phyloP scores from a whole-genome alignment of 1,140 invertebrate genomes.

The Riptortus pedestris region DNA sequence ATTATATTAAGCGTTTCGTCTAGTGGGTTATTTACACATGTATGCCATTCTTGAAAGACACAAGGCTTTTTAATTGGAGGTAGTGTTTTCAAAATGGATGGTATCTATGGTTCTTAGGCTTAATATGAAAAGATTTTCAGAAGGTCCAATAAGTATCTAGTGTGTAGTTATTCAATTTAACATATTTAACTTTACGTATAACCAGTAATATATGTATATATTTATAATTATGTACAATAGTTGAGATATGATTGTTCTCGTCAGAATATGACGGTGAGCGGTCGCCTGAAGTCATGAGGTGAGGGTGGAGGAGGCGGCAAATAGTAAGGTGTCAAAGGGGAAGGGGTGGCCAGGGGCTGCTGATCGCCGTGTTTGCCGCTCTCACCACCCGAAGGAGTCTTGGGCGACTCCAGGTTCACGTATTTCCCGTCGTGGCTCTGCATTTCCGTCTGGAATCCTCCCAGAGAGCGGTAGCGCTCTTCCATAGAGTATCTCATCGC shows the following conservation, averaged over 20 bases:
- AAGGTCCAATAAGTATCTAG: too few species aligned
- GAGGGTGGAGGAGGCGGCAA: conserved; percentile 41
- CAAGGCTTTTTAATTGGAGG: too few species aligned
- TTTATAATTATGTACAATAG: too few species aligned
- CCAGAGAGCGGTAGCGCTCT: conserved; percentile 58
- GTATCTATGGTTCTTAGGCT: too few species aligned
- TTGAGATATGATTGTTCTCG: conserved; percentile 35
- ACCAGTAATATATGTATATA: background rate
- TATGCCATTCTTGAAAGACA: too few species aligned
- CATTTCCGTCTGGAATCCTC: conserved; percentile 42
- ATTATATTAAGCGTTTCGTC: too few species aligned
- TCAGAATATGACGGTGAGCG: conserved; percentile 79
- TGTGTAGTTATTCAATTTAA: too few species aligned
- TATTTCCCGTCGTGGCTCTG: conserved; percentile 45
- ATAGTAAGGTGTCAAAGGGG: conserved; percentile 45
- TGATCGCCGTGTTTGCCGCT: conserved; percentile 37
- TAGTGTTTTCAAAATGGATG: too few species aligned
- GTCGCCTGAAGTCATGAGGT: conserved; percentile 61
- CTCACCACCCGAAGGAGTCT: conserved; percentile 19
- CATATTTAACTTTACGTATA: too few species aligned
- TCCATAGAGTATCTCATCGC: conserved; percentile 67
- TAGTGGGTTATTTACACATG: too few species aligned
- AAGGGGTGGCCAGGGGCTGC: conserved; percentile 47
- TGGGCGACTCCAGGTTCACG: conserved; percentile 43
- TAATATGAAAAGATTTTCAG: too few species aligned